Percentiles rank a stretch among this genome's conserved stretches.
Conservation (phyloP, 2,797 vertebrate species). For the Pipistrellus kuhlii region DNA sequence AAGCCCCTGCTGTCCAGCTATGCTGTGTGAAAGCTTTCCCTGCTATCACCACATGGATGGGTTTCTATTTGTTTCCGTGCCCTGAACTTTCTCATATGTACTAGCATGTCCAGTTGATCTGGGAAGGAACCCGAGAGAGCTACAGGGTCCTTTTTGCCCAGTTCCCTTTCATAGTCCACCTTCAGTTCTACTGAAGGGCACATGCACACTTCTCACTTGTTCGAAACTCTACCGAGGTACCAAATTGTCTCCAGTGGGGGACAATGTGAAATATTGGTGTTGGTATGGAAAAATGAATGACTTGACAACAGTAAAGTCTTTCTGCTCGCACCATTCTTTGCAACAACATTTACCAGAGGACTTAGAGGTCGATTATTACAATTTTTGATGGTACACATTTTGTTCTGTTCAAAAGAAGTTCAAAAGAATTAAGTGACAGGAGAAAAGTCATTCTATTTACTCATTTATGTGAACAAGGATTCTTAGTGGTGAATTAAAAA, state of each 20-base stretch:
- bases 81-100: not conserved
- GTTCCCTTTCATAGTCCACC: not conserved
- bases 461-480: not conserved
- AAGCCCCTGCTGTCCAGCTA: not conserved
- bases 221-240: not conserved
- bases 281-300: slow-evolving; percentile 25
- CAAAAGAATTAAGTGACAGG: not conserved
- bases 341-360: slow-evolving; percentile 3
- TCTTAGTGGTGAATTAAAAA: not conserved
- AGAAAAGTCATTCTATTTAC: not conserved
- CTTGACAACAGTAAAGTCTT: not conserved
- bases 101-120: not conserved
- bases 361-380: not conserved
- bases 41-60: not conserved
- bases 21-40: not conserved
- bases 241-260: not conserved
- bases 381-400: slow-evolving; percentile 6
- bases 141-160: too few relatives aligned
- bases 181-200: not conserved
- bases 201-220: not conserved
- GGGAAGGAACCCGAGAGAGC: not conserved
- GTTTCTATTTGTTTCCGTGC: not conserved
- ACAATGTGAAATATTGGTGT: not conserved
- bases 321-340: not conserved
- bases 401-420: slow-evolving; percentile 12